Percentiles rank a stretch among this genome's conserved stretches.
phyloP scores from a whole-genome alignment of 2,888 invertebrate species.

The Tipula lateralis region DNA sequence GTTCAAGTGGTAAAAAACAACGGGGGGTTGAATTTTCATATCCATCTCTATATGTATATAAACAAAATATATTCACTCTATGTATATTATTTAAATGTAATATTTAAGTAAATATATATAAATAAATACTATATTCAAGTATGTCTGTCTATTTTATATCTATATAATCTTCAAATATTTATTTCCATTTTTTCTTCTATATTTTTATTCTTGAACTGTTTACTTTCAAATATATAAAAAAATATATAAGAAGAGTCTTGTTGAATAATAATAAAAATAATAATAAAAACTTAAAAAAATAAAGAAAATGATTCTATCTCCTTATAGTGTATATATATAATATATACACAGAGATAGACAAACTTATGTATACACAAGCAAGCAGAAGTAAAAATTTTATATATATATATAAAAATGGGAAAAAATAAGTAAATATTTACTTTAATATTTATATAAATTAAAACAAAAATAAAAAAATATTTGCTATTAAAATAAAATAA shows the following conservation, averaged over 20 bases:
- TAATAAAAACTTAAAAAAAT: not conserved
- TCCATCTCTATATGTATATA: not conserved
- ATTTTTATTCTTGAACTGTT: not conserved
- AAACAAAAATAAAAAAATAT: not conserved
- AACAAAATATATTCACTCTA: not conserved
- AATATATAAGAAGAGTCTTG: not conserved
- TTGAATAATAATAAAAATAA: conserved; percentile 19
- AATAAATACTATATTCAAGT: conserved; percentile 24
- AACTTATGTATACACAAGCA: not conserved
- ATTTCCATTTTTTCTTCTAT: not conserved
- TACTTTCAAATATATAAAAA: not conserved
- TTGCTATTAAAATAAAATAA: conserved; percentile 24
- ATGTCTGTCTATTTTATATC: conserved; percentile 28
- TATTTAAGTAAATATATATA: conserved; percentile 27
- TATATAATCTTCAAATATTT: conserved; percentile 28
- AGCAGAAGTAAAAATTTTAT: not conserved
- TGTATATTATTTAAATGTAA: not conserved
- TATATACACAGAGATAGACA: not conserved
- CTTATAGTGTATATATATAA: not conserved
- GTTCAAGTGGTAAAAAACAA: not conserved
- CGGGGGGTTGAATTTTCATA: not conserved
- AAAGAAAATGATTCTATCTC: not conserved
- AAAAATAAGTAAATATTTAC: conserved; percentile 15
- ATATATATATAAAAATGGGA: not conserved
- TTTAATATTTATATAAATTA: conserved; percentile 15